phyloP scores from a whole-genome alignment of 2,888 invertebrate genomes.

The Heterodera filipjevi region DNA sequence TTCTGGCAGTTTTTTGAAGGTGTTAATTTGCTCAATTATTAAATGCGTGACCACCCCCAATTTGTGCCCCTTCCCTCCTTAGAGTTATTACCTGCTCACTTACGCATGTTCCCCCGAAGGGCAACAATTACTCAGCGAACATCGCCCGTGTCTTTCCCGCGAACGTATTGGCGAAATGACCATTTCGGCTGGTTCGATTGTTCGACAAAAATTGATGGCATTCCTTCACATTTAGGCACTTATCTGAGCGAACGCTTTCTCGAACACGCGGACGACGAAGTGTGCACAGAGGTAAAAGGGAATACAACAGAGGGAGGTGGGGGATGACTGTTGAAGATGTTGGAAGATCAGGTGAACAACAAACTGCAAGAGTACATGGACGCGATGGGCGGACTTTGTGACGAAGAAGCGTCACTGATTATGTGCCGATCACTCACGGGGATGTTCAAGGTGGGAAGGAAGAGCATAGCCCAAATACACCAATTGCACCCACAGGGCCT shows the following conservation, averaged over 20 bases:
- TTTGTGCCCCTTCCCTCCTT: neutral
- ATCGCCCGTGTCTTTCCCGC: conserved; percentile 57
- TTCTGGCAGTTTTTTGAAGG: conserved; percentile 61
- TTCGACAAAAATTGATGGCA: neutral
- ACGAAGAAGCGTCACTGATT: conserved; percentile 59
- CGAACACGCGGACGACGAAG: conserved; percentile 56
- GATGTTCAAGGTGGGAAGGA: conserved; percentile 57
- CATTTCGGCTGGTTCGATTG: conserved; percentile 52
- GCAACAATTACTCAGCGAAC: conserved; percentile 58
- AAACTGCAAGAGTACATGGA: conserved; percentile 58
- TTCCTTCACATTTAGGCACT: conserved; percentile 39
- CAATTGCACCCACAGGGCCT: conserved; percentile 49
- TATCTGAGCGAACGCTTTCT: conserved; percentile 64
- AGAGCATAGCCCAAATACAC: neutral
- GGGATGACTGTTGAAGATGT: neutral
- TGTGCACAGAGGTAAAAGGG: conserved; percentile 43
- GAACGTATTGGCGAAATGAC: conserved; percentile 65
- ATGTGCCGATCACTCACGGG: conserved; percentile 61
- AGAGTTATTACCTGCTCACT: conserved; percentile 62
- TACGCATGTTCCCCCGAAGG: conserved; percentile 63
- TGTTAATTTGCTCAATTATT: neutral
- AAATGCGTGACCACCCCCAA: neutral
- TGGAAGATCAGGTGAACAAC: conserved; percentile 47
- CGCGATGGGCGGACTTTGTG: conserved; percentile 59
- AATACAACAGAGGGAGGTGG: neutral